Evolutionary conservation across 2,113 vertebrate species (phyloP), one percentile per base, ranked within the genome.

Genomic region (Ptilorrhoa leucosticta): DNA sequence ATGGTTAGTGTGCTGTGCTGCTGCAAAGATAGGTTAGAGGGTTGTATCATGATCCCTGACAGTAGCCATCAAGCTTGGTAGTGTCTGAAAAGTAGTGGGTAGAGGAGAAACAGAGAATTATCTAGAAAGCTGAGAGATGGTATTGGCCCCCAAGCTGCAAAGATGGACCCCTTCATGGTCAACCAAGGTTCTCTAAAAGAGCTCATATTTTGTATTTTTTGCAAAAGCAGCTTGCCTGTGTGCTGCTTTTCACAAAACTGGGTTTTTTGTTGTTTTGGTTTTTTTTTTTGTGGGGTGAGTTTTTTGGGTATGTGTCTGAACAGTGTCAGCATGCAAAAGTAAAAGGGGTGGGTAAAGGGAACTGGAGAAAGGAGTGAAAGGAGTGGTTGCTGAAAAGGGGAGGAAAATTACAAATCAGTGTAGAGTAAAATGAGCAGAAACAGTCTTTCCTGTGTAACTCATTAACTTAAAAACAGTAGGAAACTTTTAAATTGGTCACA

Each of bases 361-460:
- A 3, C 13, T 48, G 72, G 44, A 44, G 58, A 33, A 56, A 42
- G 20, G 58, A 58, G 8, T 22, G 24, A 21, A 47, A 47, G 21
- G 48, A 58, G 24, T 13, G 24, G 3, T 48, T 1, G 2, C 42
- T 7, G 65, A 40, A 85, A 70, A 66, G 15, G 30, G 24, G 30
- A 54, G 33, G 26, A 28, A 70, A 79, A 64, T 22, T 66, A 48
- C 11, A 15, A 14, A 22, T 58, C 15, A 9, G 31, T 45, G 35
- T 83, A 58, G 70, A 73, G 18, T 37, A 48, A 77, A 54, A 26
- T 45, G 19, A 83, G 27, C 30, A 87, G 69, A 40, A 89, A 23
- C 5, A n/a, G 11, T 21, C 20, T 60, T 80, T 77, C 13, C 54
- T 56, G 58, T 0, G 0, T 30, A 54, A 54, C 23, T 87, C 39